A percentile compares a stretch with the other conserved stretches of the same genome.
Conservation (phyloP, 2,113 vertebrate genomes). For the Pseudorectes ferrugineus region DNA sequence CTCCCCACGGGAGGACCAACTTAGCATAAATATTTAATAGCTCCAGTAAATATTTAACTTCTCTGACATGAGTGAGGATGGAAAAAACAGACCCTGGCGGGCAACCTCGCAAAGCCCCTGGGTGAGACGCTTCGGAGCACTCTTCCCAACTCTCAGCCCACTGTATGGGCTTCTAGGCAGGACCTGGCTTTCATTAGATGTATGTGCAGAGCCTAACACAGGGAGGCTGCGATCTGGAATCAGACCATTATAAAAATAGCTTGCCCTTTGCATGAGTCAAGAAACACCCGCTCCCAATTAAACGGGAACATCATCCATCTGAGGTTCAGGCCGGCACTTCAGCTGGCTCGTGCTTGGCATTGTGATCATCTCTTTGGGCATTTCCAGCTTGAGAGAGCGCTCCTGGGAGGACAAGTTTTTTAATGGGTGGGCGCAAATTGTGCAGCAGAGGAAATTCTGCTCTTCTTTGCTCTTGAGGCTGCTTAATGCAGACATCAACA, state of each 20-base stretch:
- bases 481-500: not conserved
- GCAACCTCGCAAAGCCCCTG: not conserved
- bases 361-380: not conserved
- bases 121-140: not conserved
- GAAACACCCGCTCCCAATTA: constrained; percentile 39
- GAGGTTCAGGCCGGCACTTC: not conserved
- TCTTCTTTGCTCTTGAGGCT: not conserved
- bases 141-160: not conserved
- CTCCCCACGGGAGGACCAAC: not conserved
- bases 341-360: not conserved
- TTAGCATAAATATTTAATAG: constrained; percentile 61
- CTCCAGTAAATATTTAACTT: constrained; percentile 71
- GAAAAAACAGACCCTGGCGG: constrained; percentile 59
- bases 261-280: constrained; percentile 29
- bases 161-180: not conserved
- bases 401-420: not conserved
- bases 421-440: not conserved
- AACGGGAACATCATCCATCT: not conserved
- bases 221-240: constrained; percentile 29
- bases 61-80: constrained; percentile 31
- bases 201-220: not conserved
- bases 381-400: not conserved
- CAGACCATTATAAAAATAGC: constrained; percentile 22
- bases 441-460: not conserved
- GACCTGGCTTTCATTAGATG: constrained; percentile 49